Evolutionary conservation across 2,888 invertebrate species (phyloP).

Genomic region (Cheilosia variabilis): DNA sequence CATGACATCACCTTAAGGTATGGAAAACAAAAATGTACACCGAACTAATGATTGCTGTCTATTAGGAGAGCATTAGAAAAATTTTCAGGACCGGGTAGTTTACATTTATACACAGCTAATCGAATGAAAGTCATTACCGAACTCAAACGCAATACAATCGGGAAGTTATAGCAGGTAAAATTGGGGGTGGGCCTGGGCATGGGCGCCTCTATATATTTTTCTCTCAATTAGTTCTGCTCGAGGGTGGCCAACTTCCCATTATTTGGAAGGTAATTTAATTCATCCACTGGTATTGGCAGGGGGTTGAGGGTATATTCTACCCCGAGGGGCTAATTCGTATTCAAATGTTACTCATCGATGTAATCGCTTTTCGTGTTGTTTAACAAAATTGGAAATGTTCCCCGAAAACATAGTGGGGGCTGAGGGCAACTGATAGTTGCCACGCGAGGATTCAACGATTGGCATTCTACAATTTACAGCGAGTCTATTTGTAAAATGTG

Average conservation of each 20-base stretch:
- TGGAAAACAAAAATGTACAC: neutral
- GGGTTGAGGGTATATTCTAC: neutral
- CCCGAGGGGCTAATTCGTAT: conserved; percentile 38
- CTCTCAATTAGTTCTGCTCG: conserved; percentile 29
- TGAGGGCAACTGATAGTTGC: conserved; percentile 6
- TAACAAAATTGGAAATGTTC: conserved; percentile 60
- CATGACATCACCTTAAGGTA: conserved; percentile 17
- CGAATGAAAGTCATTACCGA: conserved; percentile 63
- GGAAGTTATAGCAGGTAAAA: conserved; percentile 3
- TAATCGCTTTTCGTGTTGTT: conserved; percentile 68
- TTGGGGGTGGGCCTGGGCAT: neutral
- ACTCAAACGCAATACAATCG: conserved; percentile 61
- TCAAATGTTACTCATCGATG: conserved; percentile 62
- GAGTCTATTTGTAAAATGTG: conserved; percentile 1
- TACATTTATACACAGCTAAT: conserved; percentile 50
- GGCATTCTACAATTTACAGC: conserved; percentile 24
- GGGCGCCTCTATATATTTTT: neutral
- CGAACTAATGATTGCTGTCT: conserved; percentile 5
- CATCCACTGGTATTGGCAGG: conserved; percentile 15
- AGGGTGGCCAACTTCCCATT: conserved; percentile 43
- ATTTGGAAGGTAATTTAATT: conserved; percentile 71
- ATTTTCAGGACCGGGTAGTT: conserved; percentile 13
- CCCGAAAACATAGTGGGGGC: neutral
- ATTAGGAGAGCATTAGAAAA: conserved; percentile 53
- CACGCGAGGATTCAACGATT: conserved; percentile 21